Percentiles rank a stretch among this genome's conserved stretches.
Conservation (phyloP, 2,113 vertebrate species). For the Apus apus region DNA sequence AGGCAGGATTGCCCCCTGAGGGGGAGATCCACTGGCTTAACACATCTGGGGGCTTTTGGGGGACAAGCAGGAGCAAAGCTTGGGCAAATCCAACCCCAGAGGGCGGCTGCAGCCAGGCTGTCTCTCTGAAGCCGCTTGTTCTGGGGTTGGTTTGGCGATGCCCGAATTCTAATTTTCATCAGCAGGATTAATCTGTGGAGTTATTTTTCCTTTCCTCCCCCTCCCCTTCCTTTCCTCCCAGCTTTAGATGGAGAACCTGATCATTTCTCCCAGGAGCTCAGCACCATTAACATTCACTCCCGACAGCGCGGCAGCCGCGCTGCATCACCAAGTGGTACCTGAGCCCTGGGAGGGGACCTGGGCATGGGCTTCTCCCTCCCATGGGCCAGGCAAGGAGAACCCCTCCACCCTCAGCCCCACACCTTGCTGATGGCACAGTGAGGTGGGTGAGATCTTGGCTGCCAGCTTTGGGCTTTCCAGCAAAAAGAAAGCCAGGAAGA, state of each 20-base stretch:
- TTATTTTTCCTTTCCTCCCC: slow-evolving; percentile 14
- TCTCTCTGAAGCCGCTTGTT: background rate
- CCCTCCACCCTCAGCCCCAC: background rate
- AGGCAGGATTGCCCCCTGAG: accelerated
- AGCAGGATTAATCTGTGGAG: slow-evolving; percentile 30
- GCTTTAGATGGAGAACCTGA: slow-evolving; percentile 11
- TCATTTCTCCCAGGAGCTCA: slow-evolving; percentile 45
- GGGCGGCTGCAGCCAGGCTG: background rate
- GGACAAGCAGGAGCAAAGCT: background rate
- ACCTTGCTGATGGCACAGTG: accelerated
- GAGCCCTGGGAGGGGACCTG: background rate
- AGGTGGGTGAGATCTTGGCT: background rate
- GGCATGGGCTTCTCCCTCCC: background rate
- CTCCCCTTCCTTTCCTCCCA: slow-evolving; percentile 16
- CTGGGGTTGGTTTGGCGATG: background rate
- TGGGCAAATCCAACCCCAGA: accelerated
- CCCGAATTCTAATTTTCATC: slow-evolving; percentile 32
- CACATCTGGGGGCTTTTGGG: accelerated
- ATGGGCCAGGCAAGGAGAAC: background rate
- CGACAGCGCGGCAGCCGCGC: background rate
- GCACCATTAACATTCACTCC: slow-evolving; percentile 53
- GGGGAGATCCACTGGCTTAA: background rate
- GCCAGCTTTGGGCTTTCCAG: background rate
- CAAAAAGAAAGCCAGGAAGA: background rate
- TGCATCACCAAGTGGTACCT: background rate